phyloP scores from a whole-genome alignment of 1,140 invertebrate genomes.

The Mercenaria mercenaria region DNA sequence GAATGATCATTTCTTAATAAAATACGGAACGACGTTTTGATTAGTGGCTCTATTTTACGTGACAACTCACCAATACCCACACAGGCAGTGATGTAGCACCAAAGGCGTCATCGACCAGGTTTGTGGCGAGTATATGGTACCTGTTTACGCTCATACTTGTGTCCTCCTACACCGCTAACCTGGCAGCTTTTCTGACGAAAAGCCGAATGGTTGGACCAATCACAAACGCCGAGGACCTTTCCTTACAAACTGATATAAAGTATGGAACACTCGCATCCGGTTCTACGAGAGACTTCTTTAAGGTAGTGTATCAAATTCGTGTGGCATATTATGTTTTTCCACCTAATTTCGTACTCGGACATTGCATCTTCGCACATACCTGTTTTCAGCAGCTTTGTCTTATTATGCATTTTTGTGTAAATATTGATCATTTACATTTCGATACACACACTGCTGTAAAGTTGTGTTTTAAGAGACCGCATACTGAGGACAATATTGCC shows the following conservation, averaged over 20 bases:
- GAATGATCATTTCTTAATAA: no score
- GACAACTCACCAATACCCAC: neutral
- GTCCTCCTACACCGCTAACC: conserved; percentile 96
- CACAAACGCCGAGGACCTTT: conserved; percentile 84
- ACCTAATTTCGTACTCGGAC: no score
- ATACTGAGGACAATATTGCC: no score
- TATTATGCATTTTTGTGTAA: no score
- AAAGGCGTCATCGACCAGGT: conserved; percentile 43
- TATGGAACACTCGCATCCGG: conserved; percentile 97
- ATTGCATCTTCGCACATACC: no score
- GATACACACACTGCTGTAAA: no score
- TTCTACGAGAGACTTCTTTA: conserved; percentile 97
- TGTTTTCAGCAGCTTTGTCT: no score
- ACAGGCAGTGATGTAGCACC: conserved; percentile 58
- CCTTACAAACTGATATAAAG: conserved; percentile 96
- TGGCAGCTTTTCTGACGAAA: conserved; percentile 83
- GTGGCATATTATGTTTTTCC: no score
- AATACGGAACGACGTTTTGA: no score
- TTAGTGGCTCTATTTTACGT: no score
- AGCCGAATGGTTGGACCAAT: conserved; percentile 80
- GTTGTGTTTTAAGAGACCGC: no score
- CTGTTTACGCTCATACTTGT: conserved; percentile 98
- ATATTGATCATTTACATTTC: no score
- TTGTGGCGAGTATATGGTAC: conserved; percentile 56
- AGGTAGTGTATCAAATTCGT: conserved; percentile 88